Evolutionary conservation across 2,797 vertebrate species (phyloP).

Genomic region (Cirrhinus molitorella): DNA sequence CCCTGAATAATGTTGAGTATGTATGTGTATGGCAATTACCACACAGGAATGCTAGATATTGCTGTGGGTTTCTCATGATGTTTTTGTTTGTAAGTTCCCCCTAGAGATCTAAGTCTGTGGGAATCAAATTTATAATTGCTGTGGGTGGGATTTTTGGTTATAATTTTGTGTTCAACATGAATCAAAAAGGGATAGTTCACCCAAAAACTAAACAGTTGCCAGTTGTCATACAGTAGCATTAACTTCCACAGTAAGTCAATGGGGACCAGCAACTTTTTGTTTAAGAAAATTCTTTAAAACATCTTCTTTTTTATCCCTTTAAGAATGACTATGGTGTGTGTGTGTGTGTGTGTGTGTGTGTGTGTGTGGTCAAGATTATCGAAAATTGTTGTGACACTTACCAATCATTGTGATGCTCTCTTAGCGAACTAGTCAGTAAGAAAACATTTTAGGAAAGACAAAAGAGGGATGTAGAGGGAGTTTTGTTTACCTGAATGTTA

Average conservation of each 20-base stretch:
- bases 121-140: background rate
- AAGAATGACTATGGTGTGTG: no score
- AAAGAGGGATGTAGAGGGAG: background rate
- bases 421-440: background rate
- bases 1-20: background rate
- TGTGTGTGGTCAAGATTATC: no score
- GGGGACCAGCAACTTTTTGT: background rate
- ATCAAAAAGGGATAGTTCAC: background rate
- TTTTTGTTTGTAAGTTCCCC: constrained; percentile 24
- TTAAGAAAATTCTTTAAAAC: no score
- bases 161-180: constrained; percentile 3
- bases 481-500: no score
- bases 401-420: background rate
- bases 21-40: background rate
- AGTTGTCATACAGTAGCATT: background rate
- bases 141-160: background rate
- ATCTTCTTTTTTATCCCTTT: background rate
- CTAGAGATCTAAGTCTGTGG: constrained; percentile 16
- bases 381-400: no score
- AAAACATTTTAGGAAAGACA: background rate
- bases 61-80: constrained; percentile 20
- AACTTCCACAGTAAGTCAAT: background rate
- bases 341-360: no score
- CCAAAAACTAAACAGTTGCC: background rate
- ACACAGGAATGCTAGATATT: background rate